Evolutionary conservation across 2,797 vertebrate species (phyloP), one percentile per base, ranked within the genome.

Genomic region (Bryconaethiops microstoma): DNA sequence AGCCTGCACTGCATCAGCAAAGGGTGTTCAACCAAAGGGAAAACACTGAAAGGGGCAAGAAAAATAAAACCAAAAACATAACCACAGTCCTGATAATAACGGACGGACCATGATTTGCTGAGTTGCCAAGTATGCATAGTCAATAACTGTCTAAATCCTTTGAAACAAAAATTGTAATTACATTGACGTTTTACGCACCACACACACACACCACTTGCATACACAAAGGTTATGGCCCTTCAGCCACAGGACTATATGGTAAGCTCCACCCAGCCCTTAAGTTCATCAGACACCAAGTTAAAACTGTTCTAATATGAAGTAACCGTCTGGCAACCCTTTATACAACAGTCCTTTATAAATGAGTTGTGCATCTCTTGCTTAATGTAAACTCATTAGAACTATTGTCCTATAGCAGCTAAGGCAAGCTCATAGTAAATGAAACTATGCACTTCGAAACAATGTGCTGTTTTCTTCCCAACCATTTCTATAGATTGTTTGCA

Each of bases 351-450:
- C 4, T 64, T 16, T 6, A 64, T 21, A 60, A 69, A 69, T 25
- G 63, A 69, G 8, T 60, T 62, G 25, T 50, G 64, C 76, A 63
- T 40, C 52, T 62, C n/a, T 16, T 9, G 19, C 45, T 71, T 67
- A n/a, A 71, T 73, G 79, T 77, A 82, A 79, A 82, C 79, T 50
- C 57, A 21, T 79, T 60, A 68, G 16, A 60, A 67, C 17, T 12
- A 23, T 17, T 29, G 23, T 48, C 79, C 25, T 21, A 19, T 21
- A 67, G 42, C 17, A 59, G 63, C 59, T 62, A 23, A 40, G 23
- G 39, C 59, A 13, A 67, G 64, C 42, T 40, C 60, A 67, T 19
- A 13, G 29, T 55, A 60, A 54, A 72, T 21, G 6, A 62, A 50
- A 50, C 12, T 13, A 7, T 39, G 25, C 10, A 23, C 40, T 17